These are phyloP conservation scores for Dissostichus mawsoni DNA, from an alignment of 2,113 vertebrate genomes.

Conservation along the genomic window DNA sequence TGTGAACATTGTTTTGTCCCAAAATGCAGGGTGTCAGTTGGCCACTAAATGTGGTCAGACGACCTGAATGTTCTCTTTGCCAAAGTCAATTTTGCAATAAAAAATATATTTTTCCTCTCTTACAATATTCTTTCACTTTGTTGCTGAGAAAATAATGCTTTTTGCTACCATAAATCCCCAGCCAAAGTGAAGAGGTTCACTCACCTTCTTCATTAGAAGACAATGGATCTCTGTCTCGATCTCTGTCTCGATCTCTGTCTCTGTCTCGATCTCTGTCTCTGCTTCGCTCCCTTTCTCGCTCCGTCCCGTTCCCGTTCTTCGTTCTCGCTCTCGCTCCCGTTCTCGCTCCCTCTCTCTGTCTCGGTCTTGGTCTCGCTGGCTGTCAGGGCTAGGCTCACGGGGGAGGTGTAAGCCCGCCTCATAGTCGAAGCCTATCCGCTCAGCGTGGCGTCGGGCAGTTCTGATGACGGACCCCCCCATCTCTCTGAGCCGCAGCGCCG, in stretches of 20 bases:
- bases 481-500: conserved; percentile 93
- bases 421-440: conserved; percentile 97
- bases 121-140: background rate
- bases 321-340: conserved; percentile 57
- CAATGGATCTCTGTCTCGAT: conserved; percentile 38
- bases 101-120: background rate
- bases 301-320: conserved; percentile 23
- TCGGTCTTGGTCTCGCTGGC: conserved; percentile 77
- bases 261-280: conserved; percentile 63
- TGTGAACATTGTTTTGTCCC: background rate
- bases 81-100: background rate
- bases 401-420: conserved; percentile 96
- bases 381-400: conserved; percentile 88
- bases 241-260: background rate
- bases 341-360: conserved; percentile 74
- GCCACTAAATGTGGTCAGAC: background rate
- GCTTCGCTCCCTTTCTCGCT: background rate
- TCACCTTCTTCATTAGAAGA: conserved; percentile 84
- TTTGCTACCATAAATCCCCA: background rate
- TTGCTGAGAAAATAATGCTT: background rate
- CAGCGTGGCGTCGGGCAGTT: conserved; percentile 93
- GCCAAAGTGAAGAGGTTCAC: conserved; percentile 5
- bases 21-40: too few relatives aligned
- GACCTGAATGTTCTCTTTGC: background rate
- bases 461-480: conserved; percentile 90